phyloP scores from a whole-genome alignment of 1,140 invertebrate species.

The Nasonia longicornis region DNA sequence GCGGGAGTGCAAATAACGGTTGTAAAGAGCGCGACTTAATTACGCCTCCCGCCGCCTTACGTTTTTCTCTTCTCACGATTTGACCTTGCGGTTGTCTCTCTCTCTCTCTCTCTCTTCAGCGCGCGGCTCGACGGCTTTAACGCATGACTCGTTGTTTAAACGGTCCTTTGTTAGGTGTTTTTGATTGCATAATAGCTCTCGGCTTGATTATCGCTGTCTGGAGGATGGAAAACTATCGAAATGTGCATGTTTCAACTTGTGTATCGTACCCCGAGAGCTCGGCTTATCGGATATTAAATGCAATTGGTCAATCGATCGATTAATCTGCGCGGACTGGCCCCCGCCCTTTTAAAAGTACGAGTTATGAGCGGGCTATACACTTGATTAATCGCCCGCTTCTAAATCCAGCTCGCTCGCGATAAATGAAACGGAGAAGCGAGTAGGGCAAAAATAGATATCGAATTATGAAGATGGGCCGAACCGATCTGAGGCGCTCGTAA shows the following conservation, averaged over 20 bases:
- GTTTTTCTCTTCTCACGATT: not conserved
- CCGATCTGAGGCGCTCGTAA: not conserved
- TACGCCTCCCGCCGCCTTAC: not conserved
- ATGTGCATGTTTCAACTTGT: too few species aligned
- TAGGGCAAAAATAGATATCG: conserved; percentile 9
- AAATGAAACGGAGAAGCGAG: not conserved
- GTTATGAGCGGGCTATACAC: too few species aligned
- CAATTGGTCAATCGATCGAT: not conserved
- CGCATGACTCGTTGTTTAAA: not conserved
- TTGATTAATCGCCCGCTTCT: conserved; percentile 4
- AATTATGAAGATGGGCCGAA: not conserved
- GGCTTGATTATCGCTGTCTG: not conserved
- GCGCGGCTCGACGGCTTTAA: too few species aligned
- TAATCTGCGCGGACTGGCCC: not conserved
- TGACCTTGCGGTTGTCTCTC: not conserved
- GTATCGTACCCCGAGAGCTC: not conserved
- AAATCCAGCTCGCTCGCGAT: not conserved
- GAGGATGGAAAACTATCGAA: too few species aligned
- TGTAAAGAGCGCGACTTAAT: not conserved
- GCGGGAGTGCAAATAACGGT: not conserved
- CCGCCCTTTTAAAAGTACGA: not conserved
- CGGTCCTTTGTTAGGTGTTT: not conserved
- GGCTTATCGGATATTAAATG: not conserved
- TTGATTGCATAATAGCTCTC: not conserved
- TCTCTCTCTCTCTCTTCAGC: not conserved